Conservation (phyloP, 2,113 vertebrate species). For the Tricholaema leucomelas region DNA sequence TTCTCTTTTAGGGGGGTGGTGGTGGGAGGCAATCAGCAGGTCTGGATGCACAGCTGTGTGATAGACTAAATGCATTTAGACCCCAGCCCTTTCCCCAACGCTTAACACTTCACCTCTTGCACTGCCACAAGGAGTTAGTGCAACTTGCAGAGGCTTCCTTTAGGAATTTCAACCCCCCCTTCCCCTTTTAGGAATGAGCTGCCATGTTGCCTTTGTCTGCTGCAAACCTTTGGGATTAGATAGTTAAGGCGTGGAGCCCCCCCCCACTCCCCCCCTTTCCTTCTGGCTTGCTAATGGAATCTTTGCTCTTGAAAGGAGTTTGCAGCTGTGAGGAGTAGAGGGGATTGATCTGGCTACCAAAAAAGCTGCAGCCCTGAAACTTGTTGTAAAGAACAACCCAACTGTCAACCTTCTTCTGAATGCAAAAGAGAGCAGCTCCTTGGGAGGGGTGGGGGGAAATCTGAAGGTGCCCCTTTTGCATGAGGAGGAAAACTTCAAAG, state of each 20-base stretch:
- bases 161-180: too few species aligned
- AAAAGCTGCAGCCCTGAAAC: background rate
- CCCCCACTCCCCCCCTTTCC: background rate
- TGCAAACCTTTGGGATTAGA: slow-evolving; percentile 15
- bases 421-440: background rate
- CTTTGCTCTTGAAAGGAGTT: background rate
- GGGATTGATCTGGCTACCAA: background rate
- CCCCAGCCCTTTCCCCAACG: background rate
- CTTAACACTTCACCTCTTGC: background rate
- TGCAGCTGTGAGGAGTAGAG: background rate
- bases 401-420: background rate
- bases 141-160: background rate
- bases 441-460: too few species aligned
- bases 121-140: background rate
- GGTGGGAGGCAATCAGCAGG: accelerated
- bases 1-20: background rate
- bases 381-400: background rate
- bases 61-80: background rate
- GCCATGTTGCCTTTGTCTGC: slow-evolving; percentile 72
- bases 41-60: accelerated
- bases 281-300: background rate
- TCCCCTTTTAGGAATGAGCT: slow-evolving; percentile 30
- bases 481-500: slow-evolving; percentile 41
- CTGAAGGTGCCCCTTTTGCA: background rate
- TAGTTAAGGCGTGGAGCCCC: background rate